A percentile compares a stretch with the other conserved stretches of the same genome.
phyloP scores from a whole-genome alignment of 2,797 vertebrate species.

The Yasuhikotakia modesta region DNA sequence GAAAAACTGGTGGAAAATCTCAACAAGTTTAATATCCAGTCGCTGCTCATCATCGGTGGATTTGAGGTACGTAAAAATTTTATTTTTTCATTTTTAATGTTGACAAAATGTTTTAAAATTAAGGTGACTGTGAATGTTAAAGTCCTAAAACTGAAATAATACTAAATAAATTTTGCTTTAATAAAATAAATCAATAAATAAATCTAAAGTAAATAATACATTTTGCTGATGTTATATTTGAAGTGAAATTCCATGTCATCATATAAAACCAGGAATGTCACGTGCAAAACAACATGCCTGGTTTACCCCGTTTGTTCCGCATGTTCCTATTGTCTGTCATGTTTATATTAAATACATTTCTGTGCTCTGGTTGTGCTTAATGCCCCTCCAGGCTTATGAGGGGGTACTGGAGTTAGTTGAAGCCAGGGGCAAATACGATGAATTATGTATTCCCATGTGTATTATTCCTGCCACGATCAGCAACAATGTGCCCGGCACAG shows the following conservation, averaged over 20 bases:
- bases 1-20: conserved; percentile 86
- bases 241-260: too few species aligned
- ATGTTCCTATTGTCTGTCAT: neutral
- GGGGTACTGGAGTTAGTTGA: conserved; percentile 92
- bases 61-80: conserved; percentile 84
- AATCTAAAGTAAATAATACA: too few species aligned
- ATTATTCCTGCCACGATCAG: conserved; percentile 96
- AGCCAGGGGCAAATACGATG: conserved; percentile 82
- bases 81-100: too few species aligned
- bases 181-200: too few species aligned
- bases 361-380: neutral
- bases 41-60: conserved; percentile 89
- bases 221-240: too few species aligned
- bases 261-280: too few species aligned
- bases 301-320: too few species aligned
- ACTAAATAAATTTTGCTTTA: too few species aligned
- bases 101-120: too few species aligned
- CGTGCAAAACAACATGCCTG: too few species aligned
- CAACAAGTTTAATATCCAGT: conserved; percentile 81
- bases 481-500: conserved; percentile 95
- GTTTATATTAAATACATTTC: neutral
- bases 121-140: too few species aligned
- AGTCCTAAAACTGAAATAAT: too few species aligned
- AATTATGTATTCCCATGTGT: conserved; percentile 93
- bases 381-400: conserved; percentile 83